Percentiles rank a stretch among this genome's conserved stretches.
These are phyloP conservation scores for Chalcis sispes DNA, from an alignment of 2,888 invertebrate species.

Conservation along the genomic window DNA sequence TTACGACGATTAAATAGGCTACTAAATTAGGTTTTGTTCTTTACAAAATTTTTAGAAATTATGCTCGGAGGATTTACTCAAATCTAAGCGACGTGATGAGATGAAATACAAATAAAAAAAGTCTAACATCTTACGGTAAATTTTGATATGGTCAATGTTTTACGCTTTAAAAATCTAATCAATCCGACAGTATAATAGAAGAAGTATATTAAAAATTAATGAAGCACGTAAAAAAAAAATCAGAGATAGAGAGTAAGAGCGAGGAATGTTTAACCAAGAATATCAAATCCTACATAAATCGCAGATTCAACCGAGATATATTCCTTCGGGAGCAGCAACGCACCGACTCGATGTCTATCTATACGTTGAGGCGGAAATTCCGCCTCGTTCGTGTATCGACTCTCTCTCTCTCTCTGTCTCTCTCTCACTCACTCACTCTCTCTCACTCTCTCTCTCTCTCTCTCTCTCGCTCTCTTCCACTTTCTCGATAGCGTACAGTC, in stretches of 20 bases:
- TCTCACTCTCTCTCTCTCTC: too few species aligned
- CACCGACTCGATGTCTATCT: constrained; percentile 26
- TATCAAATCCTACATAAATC: constrained; percentile 31
- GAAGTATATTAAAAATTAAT: constrained; percentile 23
- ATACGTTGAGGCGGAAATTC: constrained; percentile 37
- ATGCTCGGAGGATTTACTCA: too few species aligned
- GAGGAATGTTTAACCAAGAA: too few species aligned
- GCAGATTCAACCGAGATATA: constrained; percentile 35
- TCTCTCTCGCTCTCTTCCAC: too few species aligned
- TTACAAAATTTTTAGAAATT: too few species aligned
- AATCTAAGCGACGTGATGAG: too few species aligned
- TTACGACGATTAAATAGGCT: too few species aligned
- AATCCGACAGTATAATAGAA: background rate
- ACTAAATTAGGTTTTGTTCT: too few species aligned
- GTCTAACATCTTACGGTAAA: too few species aligned
- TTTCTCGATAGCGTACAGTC: background rate
- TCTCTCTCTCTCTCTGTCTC: too few species aligned
- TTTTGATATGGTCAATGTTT: constrained; percentile 4
- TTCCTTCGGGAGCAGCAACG: background rate
- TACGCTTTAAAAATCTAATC: constrained; percentile 28
- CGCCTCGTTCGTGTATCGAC: constrained; percentile 31
- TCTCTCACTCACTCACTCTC: too few species aligned
- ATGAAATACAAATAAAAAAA: too few species aligned
- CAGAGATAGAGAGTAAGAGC: background rate
- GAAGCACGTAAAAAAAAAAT: constrained; percentile 1